These are phyloP conservation scores for Catajapyx aquilonaris DNA, from an alignment of 1,140 invertebrate genomes.

Conservation along the genomic window DNA sequence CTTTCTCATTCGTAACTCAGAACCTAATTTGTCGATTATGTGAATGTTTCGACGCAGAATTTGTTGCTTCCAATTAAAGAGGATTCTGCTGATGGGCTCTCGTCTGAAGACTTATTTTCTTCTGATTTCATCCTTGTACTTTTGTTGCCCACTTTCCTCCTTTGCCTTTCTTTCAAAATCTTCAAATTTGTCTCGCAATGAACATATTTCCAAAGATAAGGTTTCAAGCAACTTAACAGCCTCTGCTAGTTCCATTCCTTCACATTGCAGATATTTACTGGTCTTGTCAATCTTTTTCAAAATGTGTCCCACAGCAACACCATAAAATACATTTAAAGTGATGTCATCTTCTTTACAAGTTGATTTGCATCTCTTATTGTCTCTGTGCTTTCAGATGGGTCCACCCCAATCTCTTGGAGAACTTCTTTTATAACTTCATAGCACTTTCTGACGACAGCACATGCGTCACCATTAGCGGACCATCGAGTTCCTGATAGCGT, in stretches of 20 bases:
- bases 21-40: neutral
- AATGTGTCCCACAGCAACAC: too few species aligned
- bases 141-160: neutral
- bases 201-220: slow-evolving; percentile 1
- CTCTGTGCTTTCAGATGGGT: too few species aligned
- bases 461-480: too few species aligned
- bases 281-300: too few species aligned
- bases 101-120: neutral
- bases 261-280: neutral
- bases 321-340: too few species aligned
- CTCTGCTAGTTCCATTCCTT: slow-evolving; percentile 2
- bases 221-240: neutral
- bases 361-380: too few species aligned
- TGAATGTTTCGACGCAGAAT: neutral
- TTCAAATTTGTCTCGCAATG: slow-evolving; percentile 1
- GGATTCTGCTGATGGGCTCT: neutral
- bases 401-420: too few species aligned
- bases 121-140: slow-evolving; percentile 1
- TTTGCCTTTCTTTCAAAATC: slow-evolving; percentile 2
- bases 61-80: slow-evolving; percentile 2
- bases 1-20: slow-evolving; percentile 1
- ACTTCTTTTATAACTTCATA: too few species aligned
- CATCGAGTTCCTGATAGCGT: too few species aligned
- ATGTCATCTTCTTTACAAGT: too few species aligned
- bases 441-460: too few species aligned